These are phyloP conservation scores for Myodes glareolus DNA, from an alignment of 2,113 vertebrate species.

Conservation along the genomic window DNA sequence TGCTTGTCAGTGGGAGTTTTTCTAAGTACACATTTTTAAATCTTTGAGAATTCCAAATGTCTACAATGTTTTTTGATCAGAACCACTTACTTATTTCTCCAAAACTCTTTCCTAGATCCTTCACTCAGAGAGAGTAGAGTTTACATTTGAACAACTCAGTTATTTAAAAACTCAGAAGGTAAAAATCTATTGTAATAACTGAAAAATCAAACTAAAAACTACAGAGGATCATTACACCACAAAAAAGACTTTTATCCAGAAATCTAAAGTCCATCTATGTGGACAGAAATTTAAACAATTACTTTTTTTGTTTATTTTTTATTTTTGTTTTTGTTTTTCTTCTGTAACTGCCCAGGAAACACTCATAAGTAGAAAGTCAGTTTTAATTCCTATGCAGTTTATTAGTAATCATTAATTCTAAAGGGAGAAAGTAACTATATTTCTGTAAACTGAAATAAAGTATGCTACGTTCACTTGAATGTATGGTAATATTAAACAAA, in stretches of 20 bases:
- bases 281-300: neutral
- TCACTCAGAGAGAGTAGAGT: neutral
- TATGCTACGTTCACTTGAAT: neutral
- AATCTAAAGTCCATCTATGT: neutral
- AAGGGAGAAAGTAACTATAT: neutral
- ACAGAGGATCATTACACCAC: neutral
- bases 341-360: neutral
- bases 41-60: neutral
- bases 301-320: too few species aligned
- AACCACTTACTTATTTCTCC: neutral
- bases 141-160: neutral
- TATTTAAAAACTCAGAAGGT: neutral
- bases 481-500: neutral
- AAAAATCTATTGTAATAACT: neutral
- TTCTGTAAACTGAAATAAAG: neutral
- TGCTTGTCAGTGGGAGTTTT: neutral
- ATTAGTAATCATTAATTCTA: neutral
- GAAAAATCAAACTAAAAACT: neutral
- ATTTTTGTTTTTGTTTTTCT: too few species aligned
- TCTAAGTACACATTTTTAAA: neutral
- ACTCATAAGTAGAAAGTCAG: conserved; percentile 20
- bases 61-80: neutral
- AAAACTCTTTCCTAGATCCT: neutral
- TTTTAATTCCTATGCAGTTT: neutral
- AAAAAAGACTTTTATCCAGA: neutral